phyloP scores from a whole-genome alignment of 2,797 vertebrate genomes.

The Helarctos malayanus region DNA sequence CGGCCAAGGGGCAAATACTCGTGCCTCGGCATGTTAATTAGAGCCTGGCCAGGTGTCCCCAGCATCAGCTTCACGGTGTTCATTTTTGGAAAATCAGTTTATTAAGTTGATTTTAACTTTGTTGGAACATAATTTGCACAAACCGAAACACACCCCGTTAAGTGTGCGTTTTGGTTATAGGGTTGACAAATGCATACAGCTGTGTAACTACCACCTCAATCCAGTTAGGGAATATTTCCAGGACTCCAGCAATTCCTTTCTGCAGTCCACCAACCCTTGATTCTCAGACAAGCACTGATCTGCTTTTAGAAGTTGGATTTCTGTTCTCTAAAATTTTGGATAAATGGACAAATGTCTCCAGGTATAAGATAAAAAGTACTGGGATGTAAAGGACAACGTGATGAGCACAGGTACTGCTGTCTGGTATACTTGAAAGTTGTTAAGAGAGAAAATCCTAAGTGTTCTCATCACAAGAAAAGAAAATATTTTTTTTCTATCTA shows the following conservation, averaged over 20 bases:
- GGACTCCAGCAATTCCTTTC: background rate
- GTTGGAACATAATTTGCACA: background rate
- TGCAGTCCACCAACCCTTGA: background rate
- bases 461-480: background rate
- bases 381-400: fast-evolving
- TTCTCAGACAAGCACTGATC: fast-evolving
- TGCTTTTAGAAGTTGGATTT: no score
- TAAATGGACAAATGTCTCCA: background rate
- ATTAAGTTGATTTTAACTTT: background rate
- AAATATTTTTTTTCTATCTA: background rate
- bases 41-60: background rate
- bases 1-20: fast-evolving
- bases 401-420: fast-evolving
- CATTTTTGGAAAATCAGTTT: background rate
- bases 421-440: fast-evolving
- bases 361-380: background rate
- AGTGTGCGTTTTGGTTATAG: background rate
- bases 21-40: background rate
- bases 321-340: background rate
- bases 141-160: background rate
- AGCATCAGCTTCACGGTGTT: background rate
- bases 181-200: background rate
- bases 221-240: background rate
- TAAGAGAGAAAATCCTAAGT: background rate
- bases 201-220: background rate